Base-by-base conservation (phyloP, 2,797 vertebrate species). In the Numenius phaeopus region DNA sequence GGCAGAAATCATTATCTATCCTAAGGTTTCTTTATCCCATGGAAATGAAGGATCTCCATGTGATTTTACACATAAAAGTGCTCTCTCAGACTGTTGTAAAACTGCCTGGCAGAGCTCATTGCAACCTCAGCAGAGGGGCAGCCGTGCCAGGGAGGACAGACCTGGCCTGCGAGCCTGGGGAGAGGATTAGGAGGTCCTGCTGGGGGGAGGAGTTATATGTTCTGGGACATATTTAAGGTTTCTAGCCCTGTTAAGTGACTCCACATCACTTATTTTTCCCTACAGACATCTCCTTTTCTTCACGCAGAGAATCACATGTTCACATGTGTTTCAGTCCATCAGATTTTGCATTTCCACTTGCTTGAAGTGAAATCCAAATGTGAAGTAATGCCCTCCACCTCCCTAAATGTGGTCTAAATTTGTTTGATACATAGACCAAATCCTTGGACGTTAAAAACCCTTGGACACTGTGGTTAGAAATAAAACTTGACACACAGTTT, bases 141-240 rank as follows among this genome's bases (percentile, higher is more conserved):
- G 57, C 29, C 2, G 1, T 39, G 24, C 19, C 26, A 15, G 29
- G 4, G 11, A 11, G 16, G 10, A 29, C 17, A 30, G 40, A 47
- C 7, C 8, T 8, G 54, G 7, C 46, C 52, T 32, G 49, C 1
- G 2, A 75, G 34, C 54, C 32, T 2, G 0, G 14, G 32, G 10
- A 2, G 39, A 83, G 7, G 4, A 32, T 34, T 34, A 22, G 32
- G 22, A 75, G 22, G 6, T 80, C 23, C 22, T 79, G 49, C 44
- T 16, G 11, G 20, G 3, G 7, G 20, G 2, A 47, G 65, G 49
- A 59, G 29, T 23, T 55, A 37, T 9, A 21, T 30, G 18, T 47
- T 14, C 30, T 62, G 62, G 57, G n/a, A 71, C 19, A 11, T 17
- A 37, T 22, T 54, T 21, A 49, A 27, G 5, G 14, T 44, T 81